Conservation (phyloP, 2,113 vertebrate species). For the Synchiropus splendidus region DNA sequence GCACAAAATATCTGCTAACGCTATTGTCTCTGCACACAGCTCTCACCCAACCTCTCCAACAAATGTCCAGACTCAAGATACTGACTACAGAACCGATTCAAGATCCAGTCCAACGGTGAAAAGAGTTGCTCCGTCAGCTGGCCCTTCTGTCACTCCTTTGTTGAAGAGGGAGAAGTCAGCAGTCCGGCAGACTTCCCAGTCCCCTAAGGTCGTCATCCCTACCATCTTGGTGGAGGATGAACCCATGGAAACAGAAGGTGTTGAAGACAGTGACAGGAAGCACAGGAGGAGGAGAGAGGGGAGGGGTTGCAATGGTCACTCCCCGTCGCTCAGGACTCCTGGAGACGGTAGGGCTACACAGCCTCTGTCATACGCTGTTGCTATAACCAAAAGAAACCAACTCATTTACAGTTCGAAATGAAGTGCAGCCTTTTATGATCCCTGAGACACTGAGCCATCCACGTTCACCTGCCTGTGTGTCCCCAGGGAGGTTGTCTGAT, state of each 20-base stretch:
- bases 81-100: slow-evolving; percentile 12
- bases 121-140: slow-evolving; percentile 27
- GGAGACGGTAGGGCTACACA: slow-evolving; percentile 51
- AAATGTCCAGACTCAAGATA: too few species aligned
- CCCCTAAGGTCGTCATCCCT: slow-evolving; percentile 45
- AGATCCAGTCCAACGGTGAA: slow-evolving; percentile 20
- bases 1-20: not conserved
- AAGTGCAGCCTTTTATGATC: not conserved
- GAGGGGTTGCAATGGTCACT: slow-evolving; percentile 18
- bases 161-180: slow-evolving; percentile 58
- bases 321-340: slow-evolving; percentile 55
- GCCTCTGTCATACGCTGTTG: too few species aligned
- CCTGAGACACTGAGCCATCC: too few species aligned
- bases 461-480: too few species aligned
- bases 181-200: too few species aligned
- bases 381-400: too few species aligned
- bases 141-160: slow-evolving; percentile 40
- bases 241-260: slow-evolving; percentile 46
- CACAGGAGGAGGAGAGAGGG: slow-evolving; percentile 56
- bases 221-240: slow-evolving; percentile 53
- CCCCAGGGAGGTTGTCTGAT: too few species aligned
- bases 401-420: too few species aligned
- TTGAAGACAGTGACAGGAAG: slow-evolving; percentile 38
- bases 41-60: slow-evolving; percentile 14
- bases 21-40: slow-evolving; percentile 24